Conservation (phyloP, 2,797 vertebrate genomes). For the Falco cherrug region DNA sequence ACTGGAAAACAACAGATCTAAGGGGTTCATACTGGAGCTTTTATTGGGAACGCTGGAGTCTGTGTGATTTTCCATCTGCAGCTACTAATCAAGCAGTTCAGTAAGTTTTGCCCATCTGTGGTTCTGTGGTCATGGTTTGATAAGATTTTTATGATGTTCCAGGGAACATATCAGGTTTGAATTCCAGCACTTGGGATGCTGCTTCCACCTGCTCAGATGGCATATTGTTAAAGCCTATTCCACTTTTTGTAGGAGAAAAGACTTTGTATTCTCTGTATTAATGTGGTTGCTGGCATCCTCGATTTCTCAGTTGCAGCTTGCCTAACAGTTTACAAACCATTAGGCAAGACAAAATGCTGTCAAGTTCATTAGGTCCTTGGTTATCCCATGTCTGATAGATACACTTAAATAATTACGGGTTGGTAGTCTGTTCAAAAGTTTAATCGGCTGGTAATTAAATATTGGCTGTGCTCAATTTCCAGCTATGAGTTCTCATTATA, state of each 20-base stretch:
- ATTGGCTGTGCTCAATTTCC: background rate
- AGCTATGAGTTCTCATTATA: background rate
- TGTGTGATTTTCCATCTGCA: rapidly evolving
- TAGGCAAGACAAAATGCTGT: no score
- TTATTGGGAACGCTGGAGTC: rapidly evolving
- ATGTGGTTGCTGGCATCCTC: background rate
- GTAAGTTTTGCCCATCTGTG: background rate
- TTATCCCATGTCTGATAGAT: background rate
- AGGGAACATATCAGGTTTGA: background rate
- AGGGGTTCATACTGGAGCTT: background rate
- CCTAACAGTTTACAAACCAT: no score
- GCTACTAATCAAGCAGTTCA: background rate
- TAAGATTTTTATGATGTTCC: background rate
- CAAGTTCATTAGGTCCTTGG: background rate
- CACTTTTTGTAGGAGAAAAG: background rate
- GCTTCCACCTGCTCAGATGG: background rate
- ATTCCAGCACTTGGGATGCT: background rate
- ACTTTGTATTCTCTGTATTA: background rate
- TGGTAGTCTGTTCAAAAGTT: background rate
- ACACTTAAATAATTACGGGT: background rate
- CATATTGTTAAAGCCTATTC: background rate
- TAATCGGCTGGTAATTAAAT: background rate
- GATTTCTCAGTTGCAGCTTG: background rate
- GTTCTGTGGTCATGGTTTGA: background rate
- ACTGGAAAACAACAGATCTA: background rate